Base-by-base conservation (phyloP, 2,797 vertebrate species). In the Cynodonichthys magdalenae region DNA sequence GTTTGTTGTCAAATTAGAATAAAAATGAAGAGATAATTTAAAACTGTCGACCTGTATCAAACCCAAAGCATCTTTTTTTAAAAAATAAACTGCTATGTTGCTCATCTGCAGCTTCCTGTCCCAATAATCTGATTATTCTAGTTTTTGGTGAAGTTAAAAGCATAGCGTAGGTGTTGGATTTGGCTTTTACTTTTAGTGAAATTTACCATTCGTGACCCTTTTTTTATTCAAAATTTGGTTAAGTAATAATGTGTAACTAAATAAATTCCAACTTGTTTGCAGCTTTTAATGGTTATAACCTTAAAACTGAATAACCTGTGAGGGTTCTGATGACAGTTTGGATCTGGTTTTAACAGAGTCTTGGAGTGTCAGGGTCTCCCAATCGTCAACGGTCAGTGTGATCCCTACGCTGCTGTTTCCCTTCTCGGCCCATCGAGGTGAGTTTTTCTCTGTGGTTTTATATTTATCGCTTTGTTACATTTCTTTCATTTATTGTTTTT, bases 341-440 rank as follows among this genome's bases (percentile, higher is more conserved):
- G 53, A 8, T 34, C 31, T 34, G 31, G 31, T 34, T 34, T 34
- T 41, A 48, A 2, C 87, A 99, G 98, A 72, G 96, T 99, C 85
- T 79, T 98, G 65, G 98, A 99, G 92, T 99, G 98, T 91, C 95
- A 97, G 84, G 98, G 95, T 62, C 92, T 99, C 48, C 98, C 98
- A 2, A 99, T 99, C 12, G 96, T 99, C 75, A 99, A 99, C 0
- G 97, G 96, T n/a, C 98, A 99, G 49, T 99, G 98, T 50, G 98
- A 99, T 84, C 98, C 98, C 19, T 99, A 99, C 0, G 97, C 98
- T 78, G 96, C 95, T 0, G 96, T 99, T 74, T 98, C 96, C 2
- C 89, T 99, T 82, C 91, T 95, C 19, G 97, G 98, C 54, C 96
- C 96, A 3, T 96, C 95, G 88, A 97, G 97, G 98, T 95, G 86